Percentiles rank a stretch among this genome's conserved stretches.
Conservation (phyloP, 2,797 vertebrate species). For the Diplodus puntazzo region DNA sequence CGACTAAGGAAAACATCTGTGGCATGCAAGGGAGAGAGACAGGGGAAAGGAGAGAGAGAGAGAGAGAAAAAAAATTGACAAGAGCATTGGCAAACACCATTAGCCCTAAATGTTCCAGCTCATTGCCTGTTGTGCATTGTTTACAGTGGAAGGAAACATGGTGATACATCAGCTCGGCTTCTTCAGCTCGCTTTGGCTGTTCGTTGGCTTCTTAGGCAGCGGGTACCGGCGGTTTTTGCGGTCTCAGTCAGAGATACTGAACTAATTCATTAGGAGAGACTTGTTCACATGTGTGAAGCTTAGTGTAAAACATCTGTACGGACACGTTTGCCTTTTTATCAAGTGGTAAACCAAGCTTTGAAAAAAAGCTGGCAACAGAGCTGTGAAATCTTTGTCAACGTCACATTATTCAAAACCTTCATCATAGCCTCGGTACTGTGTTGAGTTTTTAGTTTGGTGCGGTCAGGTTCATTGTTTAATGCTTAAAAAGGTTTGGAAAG, state of each 20-base stretch:
- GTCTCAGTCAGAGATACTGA: slow-evolving; percentile 93
- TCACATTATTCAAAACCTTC: slow-evolving; percentile 78
- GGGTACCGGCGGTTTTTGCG: slow-evolving; percentile 78
- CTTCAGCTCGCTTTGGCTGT: slow-evolving; percentile 15
- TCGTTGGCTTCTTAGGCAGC: slow-evolving; percentile 29
- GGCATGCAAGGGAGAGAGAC: slow-evolving; percentile 91
- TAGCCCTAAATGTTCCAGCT: slow-evolving; percentile 94
- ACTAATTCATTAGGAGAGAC: slow-evolving; percentile 91
- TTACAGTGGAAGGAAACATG: slow-evolving; percentile 92
- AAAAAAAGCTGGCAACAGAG: slow-evolving; percentile 77
- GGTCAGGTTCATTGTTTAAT: slow-evolving; percentile 87
- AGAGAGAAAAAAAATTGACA: slow-evolving; percentile 86
- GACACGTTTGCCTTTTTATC: slow-evolving; percentile 90
- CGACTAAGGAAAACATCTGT: slow-evolving; percentile 98
- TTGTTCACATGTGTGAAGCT: slow-evolving; percentile 81
- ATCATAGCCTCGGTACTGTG: slow-evolving; percentile 84
- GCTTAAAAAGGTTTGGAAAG: slow-evolving; percentile 89
- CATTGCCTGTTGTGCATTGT: slow-evolving; percentile 92
- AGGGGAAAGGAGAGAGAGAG: slow-evolving; percentile 20
- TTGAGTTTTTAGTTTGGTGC: slow-evolving; percentile 85
- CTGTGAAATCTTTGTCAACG: slow-evolving; percentile 87
- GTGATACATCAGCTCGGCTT: slow-evolving; percentile 86
- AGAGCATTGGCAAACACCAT: slow-evolving; percentile 97
- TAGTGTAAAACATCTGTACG: slow-evolving; percentile 86
- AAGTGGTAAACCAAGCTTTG: slow-evolving; percentile 87